Evolutionary conservation across 2,797 vertebrate species (phyloP).

Genomic region (Lindbergichthys nudifrons): DNA sequence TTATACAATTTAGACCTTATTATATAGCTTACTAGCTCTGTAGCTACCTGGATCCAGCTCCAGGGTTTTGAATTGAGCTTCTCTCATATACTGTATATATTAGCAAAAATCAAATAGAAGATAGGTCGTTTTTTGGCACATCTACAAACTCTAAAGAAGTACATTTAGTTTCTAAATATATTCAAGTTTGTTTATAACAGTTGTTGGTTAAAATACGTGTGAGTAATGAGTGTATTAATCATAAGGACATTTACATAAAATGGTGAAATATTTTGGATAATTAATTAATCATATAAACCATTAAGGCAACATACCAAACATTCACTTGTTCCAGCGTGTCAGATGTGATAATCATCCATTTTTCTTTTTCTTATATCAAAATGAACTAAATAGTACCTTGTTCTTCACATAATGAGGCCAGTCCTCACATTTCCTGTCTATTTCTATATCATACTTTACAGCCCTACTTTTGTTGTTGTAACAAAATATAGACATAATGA

Average conservation of each 20-base stretch:
- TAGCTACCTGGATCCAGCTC: background rate
- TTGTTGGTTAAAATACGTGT: background rate
- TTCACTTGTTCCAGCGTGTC: too few relatives aligned
- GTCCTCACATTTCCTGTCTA: background rate
- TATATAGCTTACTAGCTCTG: background rate
- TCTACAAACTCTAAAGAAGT: background rate
- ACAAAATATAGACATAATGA: background rate
- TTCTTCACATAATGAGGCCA: too few relatives aligned
- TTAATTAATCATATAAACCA: too few relatives aligned
- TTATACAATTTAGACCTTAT: conserved; percentile 11
- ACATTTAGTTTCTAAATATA: background rate
- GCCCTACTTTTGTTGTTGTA: background rate
- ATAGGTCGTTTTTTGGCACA: background rate
- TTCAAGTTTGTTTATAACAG: background rate
- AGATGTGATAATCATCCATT: background rate
- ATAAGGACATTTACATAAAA: background rate
- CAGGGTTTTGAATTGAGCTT: background rate
- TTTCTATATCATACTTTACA: background rate
- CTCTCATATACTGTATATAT: background rate
- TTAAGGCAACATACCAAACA: too few relatives aligned
- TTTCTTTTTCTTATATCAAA: background rate
- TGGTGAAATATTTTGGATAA: background rate
- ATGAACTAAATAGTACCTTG: background rate
- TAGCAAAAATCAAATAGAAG: background rate
- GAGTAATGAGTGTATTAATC: background rate